Evolutionary conservation across 2,113 vertebrate species (phyloP).

Genomic region (Desmodus rotundus): DNA sequence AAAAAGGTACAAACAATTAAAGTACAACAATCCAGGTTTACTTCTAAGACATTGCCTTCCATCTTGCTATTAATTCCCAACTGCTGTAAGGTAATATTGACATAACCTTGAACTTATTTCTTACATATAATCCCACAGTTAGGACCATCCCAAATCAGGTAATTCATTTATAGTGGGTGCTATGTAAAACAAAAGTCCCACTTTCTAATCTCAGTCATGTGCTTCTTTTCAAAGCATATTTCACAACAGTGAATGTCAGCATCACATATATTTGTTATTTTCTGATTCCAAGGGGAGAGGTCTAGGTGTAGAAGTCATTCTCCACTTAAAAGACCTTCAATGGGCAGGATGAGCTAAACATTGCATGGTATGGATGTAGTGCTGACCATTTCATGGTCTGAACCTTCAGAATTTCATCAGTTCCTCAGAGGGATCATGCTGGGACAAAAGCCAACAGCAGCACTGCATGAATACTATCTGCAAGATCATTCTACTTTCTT

Average conservation of each 20-base stretch:
- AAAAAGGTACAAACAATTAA: not conserved
- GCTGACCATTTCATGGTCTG: fast-evolving
- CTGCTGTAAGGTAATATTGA: not conserved
- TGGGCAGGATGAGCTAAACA: fast-evolving
- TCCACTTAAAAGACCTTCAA: not conserved
- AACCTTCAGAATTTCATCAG: fast-evolving
- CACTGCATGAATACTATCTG: fast-evolving
- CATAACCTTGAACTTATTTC: not conserved
- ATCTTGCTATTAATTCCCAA: not conserved
- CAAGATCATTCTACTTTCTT: not conserved
- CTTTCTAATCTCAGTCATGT: not conserved
- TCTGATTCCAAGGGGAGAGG: not conserved
- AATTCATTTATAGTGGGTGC: not conserved
- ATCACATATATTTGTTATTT: not conserved
- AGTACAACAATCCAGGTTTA: not conserved
- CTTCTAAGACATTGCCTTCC: not conserved
- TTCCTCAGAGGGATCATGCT: fast-evolving
- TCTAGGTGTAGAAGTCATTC: not conserved
- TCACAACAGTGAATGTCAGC: not conserved
- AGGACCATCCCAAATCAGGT: not conserved
- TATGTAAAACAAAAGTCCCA: fast-evolving
- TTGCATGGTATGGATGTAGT: fast-evolving
- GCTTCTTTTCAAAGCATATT: not conserved
- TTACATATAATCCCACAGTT: not conserved
- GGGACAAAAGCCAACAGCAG: not conserved